Conservation (phyloP, 2,888 invertebrate genomes). For the Oxycera nigricornis region DNA sequence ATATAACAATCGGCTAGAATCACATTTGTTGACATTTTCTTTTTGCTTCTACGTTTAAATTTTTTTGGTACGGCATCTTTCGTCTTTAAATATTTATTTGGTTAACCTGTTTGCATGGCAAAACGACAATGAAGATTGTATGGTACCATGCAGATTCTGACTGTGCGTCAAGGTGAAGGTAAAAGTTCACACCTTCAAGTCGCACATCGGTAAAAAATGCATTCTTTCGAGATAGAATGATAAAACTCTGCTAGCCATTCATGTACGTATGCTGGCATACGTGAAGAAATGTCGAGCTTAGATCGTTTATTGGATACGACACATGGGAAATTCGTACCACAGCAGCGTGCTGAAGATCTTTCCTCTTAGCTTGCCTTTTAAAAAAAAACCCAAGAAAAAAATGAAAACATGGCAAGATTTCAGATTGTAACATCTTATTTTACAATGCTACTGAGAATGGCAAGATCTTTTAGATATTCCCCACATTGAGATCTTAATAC, state of each 20-base stretch:
- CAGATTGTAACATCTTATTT: conserved; percentile 17
- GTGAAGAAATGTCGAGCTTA: too few relatives aligned
- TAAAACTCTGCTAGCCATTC: too few relatives aligned
- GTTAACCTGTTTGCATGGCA: not conserved
- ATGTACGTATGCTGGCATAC: too few relatives aligned
- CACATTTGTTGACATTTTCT: not conserved
- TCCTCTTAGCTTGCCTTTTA: too few relatives aligned
- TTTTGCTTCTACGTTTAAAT: not conserved
- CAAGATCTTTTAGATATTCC: not conserved
- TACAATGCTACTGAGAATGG: not conserved
- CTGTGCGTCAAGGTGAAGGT: not conserved
- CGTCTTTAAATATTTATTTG: not conserved
- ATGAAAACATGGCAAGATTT: conserved; percentile 6
- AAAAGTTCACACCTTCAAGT: conserved; percentile 17
- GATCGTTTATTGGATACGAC: too few relatives aligned
- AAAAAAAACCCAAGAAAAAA: not conserved
- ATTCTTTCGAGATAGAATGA: not conserved
- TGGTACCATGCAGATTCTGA: not conserved
- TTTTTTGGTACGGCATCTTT: not conserved
- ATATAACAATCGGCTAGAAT: not conserved
- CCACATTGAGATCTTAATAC: not conserved
- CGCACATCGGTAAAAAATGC: not conserved
- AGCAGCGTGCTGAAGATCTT: too few relatives aligned
- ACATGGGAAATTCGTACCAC: too few relatives aligned
- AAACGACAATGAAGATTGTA: not conserved